phyloP scores from a whole-genome alignment of 2,797 vertebrate genomes.

The Amblyraja radiata region DNA sequence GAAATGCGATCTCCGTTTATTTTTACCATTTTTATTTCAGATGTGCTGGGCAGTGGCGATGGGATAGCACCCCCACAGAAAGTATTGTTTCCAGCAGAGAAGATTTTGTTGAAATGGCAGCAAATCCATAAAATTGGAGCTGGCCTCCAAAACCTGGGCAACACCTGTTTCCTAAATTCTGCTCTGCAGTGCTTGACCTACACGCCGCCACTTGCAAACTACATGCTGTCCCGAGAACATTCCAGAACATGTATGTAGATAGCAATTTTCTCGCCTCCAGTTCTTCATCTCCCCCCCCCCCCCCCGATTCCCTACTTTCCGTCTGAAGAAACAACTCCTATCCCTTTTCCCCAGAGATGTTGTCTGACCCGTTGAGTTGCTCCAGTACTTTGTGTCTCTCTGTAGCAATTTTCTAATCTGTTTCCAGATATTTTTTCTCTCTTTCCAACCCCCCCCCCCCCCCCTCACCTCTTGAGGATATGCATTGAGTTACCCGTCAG shows the following conservation, averaged over 20 bases:
- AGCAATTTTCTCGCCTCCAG: not conserved
- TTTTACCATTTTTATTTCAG: conserved; percentile 46
- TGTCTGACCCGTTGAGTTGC: too few species aligned
- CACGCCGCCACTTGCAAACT: conserved; percentile 87
- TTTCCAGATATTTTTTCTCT: too few species aligned
- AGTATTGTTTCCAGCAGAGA: conserved; percentile 84
- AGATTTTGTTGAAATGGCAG: conserved; percentile 84
- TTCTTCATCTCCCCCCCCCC: not conserved
- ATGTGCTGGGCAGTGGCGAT: conserved; percentile 66
- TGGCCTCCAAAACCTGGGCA: conserved; percentile 91
- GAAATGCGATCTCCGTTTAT: not conserved
- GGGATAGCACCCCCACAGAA: conserved; percentile 85
- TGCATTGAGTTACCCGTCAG: not conserved
- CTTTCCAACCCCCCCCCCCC: too few species aligned
- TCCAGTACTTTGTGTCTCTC: too few species aligned
- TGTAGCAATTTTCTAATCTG: too few species aligned
- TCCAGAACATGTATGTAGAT: conserved; percentile 78
- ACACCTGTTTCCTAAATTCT: conserved; percentile 93
- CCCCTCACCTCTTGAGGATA: not conserved
- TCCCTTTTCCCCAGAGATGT: too few species aligned
- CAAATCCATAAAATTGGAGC: conserved; percentile 82
- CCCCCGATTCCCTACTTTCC: not conserved
- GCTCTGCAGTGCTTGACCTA: conserved; percentile 91
- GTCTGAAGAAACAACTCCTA: too few species aligned
- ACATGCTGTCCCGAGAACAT: conserved; percentile 91